phyloP scores from a whole-genome alignment of 1,140 invertebrate species.

The Drosophila eugracilis region DNA sequence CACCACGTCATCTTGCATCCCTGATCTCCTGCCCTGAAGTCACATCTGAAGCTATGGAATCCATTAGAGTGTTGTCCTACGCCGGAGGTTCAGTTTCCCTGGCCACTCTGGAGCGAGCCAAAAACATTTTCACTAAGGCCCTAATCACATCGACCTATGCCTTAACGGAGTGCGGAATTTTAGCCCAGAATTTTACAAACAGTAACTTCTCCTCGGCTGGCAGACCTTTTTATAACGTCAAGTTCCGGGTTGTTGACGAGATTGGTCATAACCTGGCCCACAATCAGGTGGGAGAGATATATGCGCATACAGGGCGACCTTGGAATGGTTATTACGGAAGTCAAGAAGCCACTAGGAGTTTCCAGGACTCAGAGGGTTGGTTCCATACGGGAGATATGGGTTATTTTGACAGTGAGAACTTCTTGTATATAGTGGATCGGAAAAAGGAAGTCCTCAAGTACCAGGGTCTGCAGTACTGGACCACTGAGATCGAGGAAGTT shows the following conservation, averaged over 20 bases:
- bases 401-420: conserved; percentile 88
- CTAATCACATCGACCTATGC: conserved; percentile 53
- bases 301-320: conserved; percentile 58
- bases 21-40: conserved; percentile 50
- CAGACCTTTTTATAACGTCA: conserved; percentile 25
- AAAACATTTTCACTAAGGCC: conserved; percentile 45
- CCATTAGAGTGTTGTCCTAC: conserved; percentile 38
- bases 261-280: conserved; percentile 57
- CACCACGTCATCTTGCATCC: conserved; percentile 43
- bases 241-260: conserved; percentile 65
- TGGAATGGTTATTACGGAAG: conserved; percentile 85
- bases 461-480: conserved; percentile 76
- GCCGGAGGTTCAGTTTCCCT: conserved; percentile 48
- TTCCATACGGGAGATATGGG: conserved; percentile 91
- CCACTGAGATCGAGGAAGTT: conserved; percentile 66
- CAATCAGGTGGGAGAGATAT: conserved; percentile 84
- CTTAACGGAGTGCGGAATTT: conserved; percentile 53
- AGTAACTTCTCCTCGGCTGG: conserved; percentile 44
- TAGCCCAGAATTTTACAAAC: conserved; percentile 44
- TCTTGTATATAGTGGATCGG: conserved; percentile 89
- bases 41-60: conserved; percentile 30
- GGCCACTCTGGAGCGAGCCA: conserved; percentile 35
- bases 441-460: conserved; percentile 92
- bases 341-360: conserved; percentile 86
- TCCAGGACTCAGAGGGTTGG: conserved; percentile 88